Percentiles rank a stretch among this genome's conserved stretches.
These are phyloP conservation scores for Podargus strigoides DNA, from an alignment of 2,797 vertebrate genomes.

Conservation along the genomic window DNA sequence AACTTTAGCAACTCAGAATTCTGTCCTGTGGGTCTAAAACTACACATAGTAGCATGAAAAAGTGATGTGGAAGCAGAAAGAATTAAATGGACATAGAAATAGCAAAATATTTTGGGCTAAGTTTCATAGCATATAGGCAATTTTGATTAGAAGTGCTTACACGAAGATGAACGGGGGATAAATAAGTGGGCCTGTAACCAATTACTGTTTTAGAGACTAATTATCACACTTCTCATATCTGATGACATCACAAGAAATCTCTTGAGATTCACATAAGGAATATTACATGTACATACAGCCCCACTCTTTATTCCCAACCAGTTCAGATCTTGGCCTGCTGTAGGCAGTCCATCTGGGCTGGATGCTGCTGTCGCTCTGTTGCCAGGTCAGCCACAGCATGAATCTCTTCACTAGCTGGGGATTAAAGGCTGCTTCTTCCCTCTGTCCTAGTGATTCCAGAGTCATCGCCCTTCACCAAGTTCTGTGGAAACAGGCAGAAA, in stretches of 20 bases:
- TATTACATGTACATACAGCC: background rate
- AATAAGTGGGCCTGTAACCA: background rate
- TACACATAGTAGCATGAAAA: background rate
- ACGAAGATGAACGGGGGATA: background rate
- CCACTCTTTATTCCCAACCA: background rate
- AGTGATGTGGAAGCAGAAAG: background rate
- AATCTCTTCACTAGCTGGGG: background rate
- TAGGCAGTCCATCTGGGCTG: background rate
- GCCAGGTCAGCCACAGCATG: rapidly evolving
- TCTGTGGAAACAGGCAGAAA: background rate
- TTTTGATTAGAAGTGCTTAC: background rate
- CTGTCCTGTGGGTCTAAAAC: background rate
- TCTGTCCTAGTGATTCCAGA: background rate
- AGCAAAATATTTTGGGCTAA: background rate
- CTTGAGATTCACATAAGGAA: background rate
- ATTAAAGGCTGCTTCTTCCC: background rate
- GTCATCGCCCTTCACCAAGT: background rate
- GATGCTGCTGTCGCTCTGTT: background rate
- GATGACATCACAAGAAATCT: background rate
- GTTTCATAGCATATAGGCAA: background rate
- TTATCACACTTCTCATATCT: background rate
- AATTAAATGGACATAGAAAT: background rate
- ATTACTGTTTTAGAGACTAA: background rate
- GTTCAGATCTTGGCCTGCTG: background rate
- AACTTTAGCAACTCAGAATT: background rate